phyloP scores from a whole-genome alignment of 1,140 invertebrate species.

The Hyles vespertilio region DNA sequence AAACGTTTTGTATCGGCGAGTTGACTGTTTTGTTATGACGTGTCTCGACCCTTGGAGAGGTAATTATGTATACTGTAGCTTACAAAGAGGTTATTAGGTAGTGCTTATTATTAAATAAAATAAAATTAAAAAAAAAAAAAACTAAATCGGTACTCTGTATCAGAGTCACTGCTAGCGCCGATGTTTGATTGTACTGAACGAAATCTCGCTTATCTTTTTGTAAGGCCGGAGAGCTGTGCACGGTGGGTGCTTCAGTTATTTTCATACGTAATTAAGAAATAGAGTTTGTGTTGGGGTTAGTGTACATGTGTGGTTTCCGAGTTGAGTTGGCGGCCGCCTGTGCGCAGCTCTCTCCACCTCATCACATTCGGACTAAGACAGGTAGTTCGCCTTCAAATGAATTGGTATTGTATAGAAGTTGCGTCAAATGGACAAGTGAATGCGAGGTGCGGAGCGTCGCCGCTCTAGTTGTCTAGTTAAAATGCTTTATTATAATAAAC shows the following conservation, averaged over 20 bases:
- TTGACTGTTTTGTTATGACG: background rate
- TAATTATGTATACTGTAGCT: conserved; percentile 39
- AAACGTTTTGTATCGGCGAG: no score
- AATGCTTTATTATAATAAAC: conserved; percentile 71
- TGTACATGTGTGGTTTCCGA: no score
- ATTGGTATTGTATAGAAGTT: conserved; percentile 49
- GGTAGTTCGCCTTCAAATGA: conserved; percentile 37
- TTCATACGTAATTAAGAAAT: no score
- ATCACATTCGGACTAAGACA: no score
- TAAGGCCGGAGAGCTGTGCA: no score
- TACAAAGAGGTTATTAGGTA: conserved; percentile 52
- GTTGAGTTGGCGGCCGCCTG: no score
- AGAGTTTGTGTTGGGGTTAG: no score
- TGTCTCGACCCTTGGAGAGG: background rate
- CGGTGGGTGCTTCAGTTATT: no score
- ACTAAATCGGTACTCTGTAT: conserved; percentile 63
- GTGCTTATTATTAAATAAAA: conserved; percentile 60
- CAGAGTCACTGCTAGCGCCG: conserved; percentile 54
- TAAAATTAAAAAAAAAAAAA: conserved; percentile 13
- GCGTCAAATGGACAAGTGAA: conserved; percentile 42
- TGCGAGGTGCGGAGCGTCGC: conserved; percentile 30
- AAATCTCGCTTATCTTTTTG: conserved; percentile 39
- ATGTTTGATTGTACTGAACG: conserved; percentile 48
- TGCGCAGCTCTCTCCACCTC: no score
- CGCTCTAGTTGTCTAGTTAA: conserved; percentile 46